These are phyloP conservation scores for Malurus elegans DNA, from an alignment of 2,113 vertebrate species.

Conservation along the genomic window DNA sequence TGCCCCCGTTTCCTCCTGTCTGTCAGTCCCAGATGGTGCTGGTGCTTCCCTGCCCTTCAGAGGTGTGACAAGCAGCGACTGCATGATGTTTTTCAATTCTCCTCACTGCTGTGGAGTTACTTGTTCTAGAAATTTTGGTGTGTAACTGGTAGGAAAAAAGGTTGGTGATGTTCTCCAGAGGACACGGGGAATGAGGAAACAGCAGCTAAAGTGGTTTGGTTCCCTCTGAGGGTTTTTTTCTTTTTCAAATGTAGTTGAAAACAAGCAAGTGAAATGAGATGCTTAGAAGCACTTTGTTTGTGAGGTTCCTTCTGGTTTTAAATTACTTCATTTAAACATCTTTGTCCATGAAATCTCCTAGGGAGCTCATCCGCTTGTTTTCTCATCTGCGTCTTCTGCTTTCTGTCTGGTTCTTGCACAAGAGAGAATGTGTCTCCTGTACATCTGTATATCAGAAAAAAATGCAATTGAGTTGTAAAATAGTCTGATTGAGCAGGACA, in stretches of 20 bases:
- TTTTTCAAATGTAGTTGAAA: not conserved
- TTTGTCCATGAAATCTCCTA: constrained; percentile 13
- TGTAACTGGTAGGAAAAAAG: not conserved
- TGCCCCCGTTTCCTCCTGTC: not conserved
- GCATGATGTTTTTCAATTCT: not conserved
- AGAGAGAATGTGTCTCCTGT: not conserved
- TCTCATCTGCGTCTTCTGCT: not conserved
- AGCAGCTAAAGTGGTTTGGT: constrained; percentile 26
- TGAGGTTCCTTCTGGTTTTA: constrained; percentile 35
- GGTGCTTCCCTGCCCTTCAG: not conserved
- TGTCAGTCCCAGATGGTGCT: not conserved
- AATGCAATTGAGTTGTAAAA: not conserved
- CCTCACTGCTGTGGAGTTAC: not conserved
- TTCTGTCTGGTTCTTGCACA: not conserved
- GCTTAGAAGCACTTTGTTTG: constrained; percentile 15
- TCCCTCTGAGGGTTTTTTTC: not conserved
- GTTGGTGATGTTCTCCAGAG: not conserved
- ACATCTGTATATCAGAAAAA: not conserved
- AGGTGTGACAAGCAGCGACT: not conserved
- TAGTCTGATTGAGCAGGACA: not conserved
- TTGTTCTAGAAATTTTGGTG: not conserved
- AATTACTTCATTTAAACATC: constrained; percentile 34
- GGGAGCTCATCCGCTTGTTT: not conserved
- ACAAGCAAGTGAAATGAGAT: not conserved
- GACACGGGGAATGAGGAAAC: not conserved